Evolutionary conservation across 2,888 invertebrate species (phyloP).

Genomic region (Melikaiella ostensackeni): DNA sequence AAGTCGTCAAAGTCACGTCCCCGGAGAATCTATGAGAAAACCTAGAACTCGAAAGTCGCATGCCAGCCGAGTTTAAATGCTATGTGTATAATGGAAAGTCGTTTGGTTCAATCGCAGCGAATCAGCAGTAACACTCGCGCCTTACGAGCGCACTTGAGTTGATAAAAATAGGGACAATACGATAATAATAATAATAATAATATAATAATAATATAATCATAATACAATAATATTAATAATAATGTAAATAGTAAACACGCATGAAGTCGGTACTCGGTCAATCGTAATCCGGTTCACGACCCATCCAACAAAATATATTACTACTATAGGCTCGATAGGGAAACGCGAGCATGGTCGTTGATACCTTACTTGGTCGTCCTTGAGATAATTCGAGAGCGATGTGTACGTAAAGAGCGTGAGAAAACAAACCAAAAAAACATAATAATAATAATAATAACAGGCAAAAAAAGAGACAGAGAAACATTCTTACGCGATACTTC

Average conservation of each 20-base stretch:
- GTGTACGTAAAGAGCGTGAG: slow-evolving; percentile 26
- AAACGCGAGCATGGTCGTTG: slow-evolving; percentile 49
- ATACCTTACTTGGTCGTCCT: slow-evolving; percentile 38
- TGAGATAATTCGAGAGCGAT: slow-evolving; percentile 33
- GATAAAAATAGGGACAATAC: slow-evolving; percentile 39
- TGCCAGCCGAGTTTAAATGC: slow-evolving; percentile 10
- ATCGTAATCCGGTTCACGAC: slow-evolving; percentile 55
- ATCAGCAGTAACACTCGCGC: slow-evolving; percentile 34
- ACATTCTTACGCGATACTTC: slow-evolving; percentile 59
- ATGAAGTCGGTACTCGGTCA: slow-evolving; percentile 61
- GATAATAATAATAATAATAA: slow-evolving; percentile 56
- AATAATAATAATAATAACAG: slow-evolving; percentile 57
- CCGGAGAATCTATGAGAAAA: slow-evolving; percentile 16
- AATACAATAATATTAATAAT: slow-evolving; percentile 63
- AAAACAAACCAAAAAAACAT: slow-evolving; percentile 53
- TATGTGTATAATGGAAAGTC: slow-evolving; percentile 19
- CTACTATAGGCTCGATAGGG: slow-evolving; percentile 67
- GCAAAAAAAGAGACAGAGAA: slow-evolving; percentile 56
- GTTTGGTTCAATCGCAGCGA: slow-evolving; percentile 32
- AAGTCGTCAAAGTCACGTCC: slow-evolving; percentile 27
- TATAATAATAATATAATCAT: slow-evolving; percentile 55
- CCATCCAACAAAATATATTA: slow-evolving; percentile 74
- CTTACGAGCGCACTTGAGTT: slow-evolving; percentile 24
- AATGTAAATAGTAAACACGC: slow-evolving; percentile 74
- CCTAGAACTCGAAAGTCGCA: neutral